Evolutionary conservation across 2,797 vertebrate species (phyloP), one percentile per base, ranked within the genome.

Genomic region (Columba guinea): DNA sequence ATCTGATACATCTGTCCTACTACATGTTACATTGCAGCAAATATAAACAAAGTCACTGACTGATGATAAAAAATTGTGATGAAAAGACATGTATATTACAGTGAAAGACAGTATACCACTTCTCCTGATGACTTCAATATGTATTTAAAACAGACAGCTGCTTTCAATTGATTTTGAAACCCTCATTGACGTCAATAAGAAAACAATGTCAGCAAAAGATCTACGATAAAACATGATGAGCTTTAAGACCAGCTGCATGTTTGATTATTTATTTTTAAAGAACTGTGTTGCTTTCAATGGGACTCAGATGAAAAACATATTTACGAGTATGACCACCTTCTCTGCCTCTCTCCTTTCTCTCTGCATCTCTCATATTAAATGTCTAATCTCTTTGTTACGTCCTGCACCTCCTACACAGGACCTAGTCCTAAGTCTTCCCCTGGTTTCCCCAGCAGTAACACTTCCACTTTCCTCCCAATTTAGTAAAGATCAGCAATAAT

Each of bases 131-230:
- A 16, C 7, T 93, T 82, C 86, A 93, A 44, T 0, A 15, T 92
- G 84, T 26, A 20, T 62, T 71, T 90, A 44, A 26, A 71, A 67
- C 49, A 84, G 65, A 22, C 77, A 95, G 77, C 86, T 92, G 94
- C 87, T 93, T 87, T 48, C 84, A 76, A 92, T 79, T 87, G 86
- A 52, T 84, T 62, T 48, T 76, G 89, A 82, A 95, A 65, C 21
- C 70, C 39, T 65, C 59, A 35, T 2, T 94, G 90, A 89, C 19
- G 10, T 94, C 92, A 95, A 16, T 22, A 65, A 69, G 77, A 82
- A 93, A 95, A 90, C 74, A 92, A 64, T 51, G 74, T 69, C 90
- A 86, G 79, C 74, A 58, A 64, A 90, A 84, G 58, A 71, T 64
- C 60, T 4, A 11, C 0, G 2, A 68, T 71, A 81, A 93, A 92